Base-by-base conservation (phyloP, 1,140 invertebrate genomes). In the Drosophila pseudoobscura region DNA sequence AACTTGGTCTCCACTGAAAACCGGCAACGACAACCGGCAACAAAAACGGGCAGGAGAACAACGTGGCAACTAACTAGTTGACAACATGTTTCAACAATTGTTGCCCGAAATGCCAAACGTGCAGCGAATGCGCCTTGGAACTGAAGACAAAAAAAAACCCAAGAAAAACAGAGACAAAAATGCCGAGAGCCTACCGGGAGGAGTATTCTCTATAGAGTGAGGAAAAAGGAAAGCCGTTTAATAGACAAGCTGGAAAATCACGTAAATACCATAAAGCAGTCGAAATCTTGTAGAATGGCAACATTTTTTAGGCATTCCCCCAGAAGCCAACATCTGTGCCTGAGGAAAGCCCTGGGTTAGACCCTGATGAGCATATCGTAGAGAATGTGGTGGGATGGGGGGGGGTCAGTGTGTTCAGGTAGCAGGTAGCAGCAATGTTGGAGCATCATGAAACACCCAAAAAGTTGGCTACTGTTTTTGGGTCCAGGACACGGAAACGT, bases 51-150 rank as follows among this genome's bases (percentile, higher is more conserved):
- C 11, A 5, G 35, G 3, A 15, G 49, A 75, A 72, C 66, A 77
- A 66, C 72, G 52, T 69, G 58, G 64, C 59, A 68, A 80, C 80
- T 82, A 80, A 88, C 83, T 88, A 82, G 78, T 76, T 87, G 83
- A 79, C 83, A 87, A 83, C 83, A 88, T 87, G 83, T 88, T 83
- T 88, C 83, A 79, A 75, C 83, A 83, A 87, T 88, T 88, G 78
- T 76, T 82, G 64, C 84, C 59, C 71, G 64, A 83, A 84, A 88
- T 88, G 84, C 83, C 78, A 89, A 83, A 87, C 83, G 83, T 87
- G 83, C 84, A 55, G 57, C 41, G 70, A 80, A 68, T 79, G 75
- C 62, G 58, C 57, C 50, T 60, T 11, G 3, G 7, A 31, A 8
- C 29, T 31, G 29, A 39, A 11, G 9, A 39, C n/a, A n/a, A 15